Conservation (phyloP, 2,888 invertebrate species). For the Pheosia gnoma region DNA sequence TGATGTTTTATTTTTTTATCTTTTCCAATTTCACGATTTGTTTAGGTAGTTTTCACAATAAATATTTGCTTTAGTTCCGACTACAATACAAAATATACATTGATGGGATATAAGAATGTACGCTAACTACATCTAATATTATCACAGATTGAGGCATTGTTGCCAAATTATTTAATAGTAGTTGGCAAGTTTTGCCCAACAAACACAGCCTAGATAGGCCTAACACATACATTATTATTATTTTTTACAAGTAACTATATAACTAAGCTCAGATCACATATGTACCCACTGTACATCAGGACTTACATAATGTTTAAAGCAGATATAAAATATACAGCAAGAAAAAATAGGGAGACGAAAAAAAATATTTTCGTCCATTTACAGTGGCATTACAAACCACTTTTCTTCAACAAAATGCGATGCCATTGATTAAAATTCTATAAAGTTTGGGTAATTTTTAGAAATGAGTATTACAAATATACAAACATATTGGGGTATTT, state of each 20-base stretch:
- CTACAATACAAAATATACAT: slow-evolving; percentile 76
- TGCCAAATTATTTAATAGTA: slow-evolving; percentile 72
- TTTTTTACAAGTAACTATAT: slow-evolving; percentile 39
- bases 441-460: slow-evolving; percentile 12
- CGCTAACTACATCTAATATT: slow-evolving; percentile 70
- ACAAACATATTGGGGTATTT: slow-evolving; percentile 43
- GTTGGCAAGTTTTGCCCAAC: slow-evolving; percentile 68
- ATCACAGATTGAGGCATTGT: slow-evolving; percentile 79
- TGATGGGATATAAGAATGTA: slow-evolving; percentile 60
- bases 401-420: too few relatives aligned
- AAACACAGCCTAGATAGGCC: slow-evolving; percentile 74
- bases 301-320: slow-evolving; percentile 1
- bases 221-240: slow-evolving; percentile 47
- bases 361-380: not conserved
- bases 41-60: slow-evolving; percentile 71
- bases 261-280: slow-evolving; percentile 43
- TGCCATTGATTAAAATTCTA: too few relatives aligned
- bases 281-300: slow-evolving; percentile 18
- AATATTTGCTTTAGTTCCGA: slow-evolving; percentile 70
- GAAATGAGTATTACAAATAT: slow-evolving; percentile 27
- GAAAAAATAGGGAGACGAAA: slow-evolving; percentile 4
- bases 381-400: too few relatives aligned
- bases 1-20: slow-evolving; percentile 74
- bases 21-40: slow-evolving; percentile 67
- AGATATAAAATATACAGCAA: slow-evolving; percentile 3